Conservation (phyloP, 23 tunicate genomes). For the Phallusia fumigata region DNA sequence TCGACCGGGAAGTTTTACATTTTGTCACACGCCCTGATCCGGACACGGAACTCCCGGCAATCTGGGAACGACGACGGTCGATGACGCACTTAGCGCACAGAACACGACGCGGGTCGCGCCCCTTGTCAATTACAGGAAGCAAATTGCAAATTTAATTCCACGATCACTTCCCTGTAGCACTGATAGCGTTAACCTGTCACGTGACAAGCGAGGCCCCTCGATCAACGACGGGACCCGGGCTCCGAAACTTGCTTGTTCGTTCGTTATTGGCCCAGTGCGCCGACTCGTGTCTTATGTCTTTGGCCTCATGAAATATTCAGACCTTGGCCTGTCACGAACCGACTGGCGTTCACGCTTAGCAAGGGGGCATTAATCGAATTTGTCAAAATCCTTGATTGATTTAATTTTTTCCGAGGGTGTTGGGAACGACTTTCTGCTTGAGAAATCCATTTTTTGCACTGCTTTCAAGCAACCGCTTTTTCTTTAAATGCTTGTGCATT, state of each 20-base stretch:
- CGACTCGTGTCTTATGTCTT: background rate
- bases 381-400: slow-evolving; percentile 6
- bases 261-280: background rate
- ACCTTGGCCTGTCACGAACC: background rate
- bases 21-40: too few relatives aligned
- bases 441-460: too few relatives aligned
- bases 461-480: too few relatives aligned
- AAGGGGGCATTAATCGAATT: background rate
- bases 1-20: too few relatives aligned
- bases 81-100: too few relatives aligned
- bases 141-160: background rate
- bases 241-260: background rate
- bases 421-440: too few relatives aligned
- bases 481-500: too few relatives aligned
- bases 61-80: too few relatives aligned
- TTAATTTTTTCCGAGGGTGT: background rate
- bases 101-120: background rate
- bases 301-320: background rate
- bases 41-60: too few relatives aligned
- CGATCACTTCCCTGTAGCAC: background rate
- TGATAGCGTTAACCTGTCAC: slow-evolving; percentile 3
- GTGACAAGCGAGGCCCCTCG: background rate
- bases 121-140: background rate
- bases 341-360: background rate
- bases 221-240: background rate